phyloP scores from a whole-genome alignment of 2,113 vertebrate genomes.

The Cyrtonyx montezumae region DNA sequence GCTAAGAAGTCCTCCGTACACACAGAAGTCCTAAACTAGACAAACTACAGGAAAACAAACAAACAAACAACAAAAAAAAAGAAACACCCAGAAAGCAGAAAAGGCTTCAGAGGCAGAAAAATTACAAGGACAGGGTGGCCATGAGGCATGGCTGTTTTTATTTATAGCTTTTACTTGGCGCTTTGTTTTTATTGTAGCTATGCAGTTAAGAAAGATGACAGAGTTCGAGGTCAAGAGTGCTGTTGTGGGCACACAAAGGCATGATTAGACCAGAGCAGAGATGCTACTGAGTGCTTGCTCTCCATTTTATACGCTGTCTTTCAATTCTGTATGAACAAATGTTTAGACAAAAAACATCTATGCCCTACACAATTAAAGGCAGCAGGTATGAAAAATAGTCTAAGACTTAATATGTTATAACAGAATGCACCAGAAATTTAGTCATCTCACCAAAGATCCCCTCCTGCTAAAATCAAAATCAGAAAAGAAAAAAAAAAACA shows the following conservation, averaged over 20 bases:
- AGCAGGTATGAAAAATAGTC: neutral
- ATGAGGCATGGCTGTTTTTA: neutral
- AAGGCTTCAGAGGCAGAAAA: neutral
- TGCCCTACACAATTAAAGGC: neutral
- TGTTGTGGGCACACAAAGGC: neutral
- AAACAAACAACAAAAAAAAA: neutral
- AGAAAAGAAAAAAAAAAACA: neutral
- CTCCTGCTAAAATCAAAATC: neutral
- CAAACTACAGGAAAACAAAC: neutral
- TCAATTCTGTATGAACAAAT: neutral
- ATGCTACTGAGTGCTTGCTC: neutral
- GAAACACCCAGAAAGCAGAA: neutral
- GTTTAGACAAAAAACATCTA: neutral
- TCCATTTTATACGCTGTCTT: neutral
- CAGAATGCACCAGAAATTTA: neutral
- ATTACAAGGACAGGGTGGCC: neutral
- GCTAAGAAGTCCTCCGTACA: neutral
- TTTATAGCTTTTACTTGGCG: neutral
- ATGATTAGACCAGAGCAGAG: fast-evolving
- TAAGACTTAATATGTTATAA: neutral
- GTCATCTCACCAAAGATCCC: neutral
- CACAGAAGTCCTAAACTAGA: neutral
- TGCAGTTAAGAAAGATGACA: neutral
- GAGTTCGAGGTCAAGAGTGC: neutral
- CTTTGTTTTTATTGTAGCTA: constrained; percentile 15